Evolutionary conservation across 2,113 vertebrate genomes (phyloP).

Genomic region (Craseonycteris thonglongyai): DNA sequence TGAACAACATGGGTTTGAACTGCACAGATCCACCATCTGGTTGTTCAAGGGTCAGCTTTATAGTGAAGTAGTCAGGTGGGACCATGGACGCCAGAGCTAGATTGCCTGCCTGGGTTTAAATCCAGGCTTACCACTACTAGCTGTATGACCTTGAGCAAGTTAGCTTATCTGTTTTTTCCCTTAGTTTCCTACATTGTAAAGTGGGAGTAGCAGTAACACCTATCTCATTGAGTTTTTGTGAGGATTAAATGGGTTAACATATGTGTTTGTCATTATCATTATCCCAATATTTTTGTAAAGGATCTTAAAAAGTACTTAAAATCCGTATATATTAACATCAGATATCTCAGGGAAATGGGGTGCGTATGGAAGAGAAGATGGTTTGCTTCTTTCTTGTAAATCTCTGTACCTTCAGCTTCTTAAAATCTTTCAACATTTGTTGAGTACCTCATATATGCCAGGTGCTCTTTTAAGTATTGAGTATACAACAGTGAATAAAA

Average conservation of each 20-base stretch:
- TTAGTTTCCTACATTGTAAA: neutral
- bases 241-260: neutral
- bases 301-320: neutral
- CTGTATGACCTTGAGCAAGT: neutral
- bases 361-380: neutral
- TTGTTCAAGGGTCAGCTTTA: neutral
- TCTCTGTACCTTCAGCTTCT: neutral
- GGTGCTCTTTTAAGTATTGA: too few species aligned
- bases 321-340: neutral
- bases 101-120: neutral
- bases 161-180: neutral
- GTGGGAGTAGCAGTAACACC: neutral
- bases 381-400: neutral
- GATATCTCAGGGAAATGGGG: neutral
- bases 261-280: neutral
- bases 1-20: too few species aligned
- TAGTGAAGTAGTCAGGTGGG: neutral
- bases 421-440: neutral
- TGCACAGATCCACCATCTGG: neutral
- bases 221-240: too few species aligned
- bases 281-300: neutral
- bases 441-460: too few species aligned
- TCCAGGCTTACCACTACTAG: neutral
- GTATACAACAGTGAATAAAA: too few species aligned
- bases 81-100: neutral